phyloP scores from a whole-genome alignment of 2,113 vertebrate species.

The Thunnus thynnus region DNA sequence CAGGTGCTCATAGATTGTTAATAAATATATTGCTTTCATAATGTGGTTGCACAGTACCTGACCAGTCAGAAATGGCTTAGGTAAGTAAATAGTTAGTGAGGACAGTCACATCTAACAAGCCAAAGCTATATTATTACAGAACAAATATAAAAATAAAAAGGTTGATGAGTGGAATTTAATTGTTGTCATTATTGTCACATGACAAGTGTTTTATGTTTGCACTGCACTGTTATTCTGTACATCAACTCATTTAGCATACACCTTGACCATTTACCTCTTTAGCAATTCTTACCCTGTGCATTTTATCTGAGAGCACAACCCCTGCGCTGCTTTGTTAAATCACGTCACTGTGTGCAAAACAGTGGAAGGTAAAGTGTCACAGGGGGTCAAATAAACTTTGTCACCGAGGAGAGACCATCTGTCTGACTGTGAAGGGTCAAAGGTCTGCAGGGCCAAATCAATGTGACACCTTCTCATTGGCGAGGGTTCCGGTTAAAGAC shows the following conservation, averaged over 20 bases:
- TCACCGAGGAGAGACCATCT: conserved; percentile 30
- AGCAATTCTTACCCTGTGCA: conserved; percentile 5
- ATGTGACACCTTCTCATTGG: conserved; percentile 62
- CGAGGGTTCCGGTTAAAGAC: conserved; percentile 25
- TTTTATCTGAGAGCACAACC: not conserved
- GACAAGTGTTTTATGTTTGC: not conserved
- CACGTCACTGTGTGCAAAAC: conserved; percentile 19
- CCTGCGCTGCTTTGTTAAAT: conserved; percentile 24
- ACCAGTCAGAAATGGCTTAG: too few species aligned
- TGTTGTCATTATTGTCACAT: too few species aligned
- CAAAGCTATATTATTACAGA: not conserved
- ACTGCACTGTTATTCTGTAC: too few species aligned
- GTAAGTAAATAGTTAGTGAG: too few species aligned
- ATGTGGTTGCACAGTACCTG: too few species aligned
- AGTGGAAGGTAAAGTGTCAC: conserved; percentile 52
- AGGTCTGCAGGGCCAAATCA: conserved; percentile 47
- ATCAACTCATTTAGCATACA: not conserved
- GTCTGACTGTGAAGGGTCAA: conserved; percentile 40
- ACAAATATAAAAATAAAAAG: not conserved
- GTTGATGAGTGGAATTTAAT: not conserved
- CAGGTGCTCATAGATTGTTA: too few species aligned
- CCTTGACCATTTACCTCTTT: not conserved
- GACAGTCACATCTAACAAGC: too few species aligned
- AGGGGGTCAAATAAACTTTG: conserved; percentile 62
- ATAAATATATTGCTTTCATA: too few species aligned